Conservation (phyloP, 2,888 invertebrate genomes). For the Cerastis rubricosa region DNA sequence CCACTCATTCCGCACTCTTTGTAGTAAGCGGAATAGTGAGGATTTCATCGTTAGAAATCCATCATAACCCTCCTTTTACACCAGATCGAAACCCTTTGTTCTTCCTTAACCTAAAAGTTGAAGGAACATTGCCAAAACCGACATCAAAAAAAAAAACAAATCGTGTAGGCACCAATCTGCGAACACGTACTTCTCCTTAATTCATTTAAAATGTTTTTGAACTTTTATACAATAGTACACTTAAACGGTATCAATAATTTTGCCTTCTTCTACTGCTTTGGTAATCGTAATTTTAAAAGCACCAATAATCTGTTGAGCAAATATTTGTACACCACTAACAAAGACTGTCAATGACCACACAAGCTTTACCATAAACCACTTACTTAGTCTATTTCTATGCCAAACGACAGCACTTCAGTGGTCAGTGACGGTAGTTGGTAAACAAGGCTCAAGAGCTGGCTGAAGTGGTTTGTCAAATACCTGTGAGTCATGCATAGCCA, state of each 20-base stretch:
- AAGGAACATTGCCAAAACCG: too few relatives aligned
- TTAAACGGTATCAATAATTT: conserved; percentile 23
- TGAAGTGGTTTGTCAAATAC: conserved; percentile 11
- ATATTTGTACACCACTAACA: conserved; percentile 36
- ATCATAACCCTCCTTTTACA: too few relatives aligned
- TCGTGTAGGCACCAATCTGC: neutral
- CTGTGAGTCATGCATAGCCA: conserved; percentile 8
- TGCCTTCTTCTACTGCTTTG: neutral
- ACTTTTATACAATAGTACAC: neutral
- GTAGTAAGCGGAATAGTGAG: too few relatives aligned
- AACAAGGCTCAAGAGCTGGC: conserved; percentile 15
- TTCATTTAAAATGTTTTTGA: conserved; percentile 11
- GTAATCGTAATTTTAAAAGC: neutral
- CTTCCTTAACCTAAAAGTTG: too few relatives aligned
- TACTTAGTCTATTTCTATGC: conserved; percentile 22
- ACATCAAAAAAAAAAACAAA: too few relatives aligned
- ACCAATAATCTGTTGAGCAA: conserved; percentile 34
- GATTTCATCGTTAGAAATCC: too few relatives aligned
- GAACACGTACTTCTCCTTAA: neutral
- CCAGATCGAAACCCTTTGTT: too few relatives aligned
- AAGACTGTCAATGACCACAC: neutral
- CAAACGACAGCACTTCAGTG: conserved; percentile 43
- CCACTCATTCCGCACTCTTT: too few relatives aligned
- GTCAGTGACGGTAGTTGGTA: conserved; percentile 42
- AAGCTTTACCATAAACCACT: conserved; percentile 31